Percentiles rank a stretch among this genome's conserved stretches.
Evolutionary conservation across 2,797 vertebrate species (phyloP).

Genomic region (Chrosomus eos): DNA sequence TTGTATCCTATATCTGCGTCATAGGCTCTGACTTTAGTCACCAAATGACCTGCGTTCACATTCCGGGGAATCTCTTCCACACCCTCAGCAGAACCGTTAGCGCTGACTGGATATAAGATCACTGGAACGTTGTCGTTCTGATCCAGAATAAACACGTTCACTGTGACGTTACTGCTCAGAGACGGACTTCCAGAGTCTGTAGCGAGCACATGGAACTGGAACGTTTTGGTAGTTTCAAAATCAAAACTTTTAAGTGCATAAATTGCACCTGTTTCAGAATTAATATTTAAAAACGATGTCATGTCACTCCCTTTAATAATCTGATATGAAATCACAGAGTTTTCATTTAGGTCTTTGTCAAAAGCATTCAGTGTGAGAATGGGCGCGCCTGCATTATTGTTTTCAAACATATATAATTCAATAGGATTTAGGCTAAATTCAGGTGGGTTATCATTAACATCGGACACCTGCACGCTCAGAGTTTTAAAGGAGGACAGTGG

Average conservation of each 20-base stretch:
- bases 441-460: slow-evolving; percentile 77
- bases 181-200: slow-evolving; percentile 50
- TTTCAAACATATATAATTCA: slow-evolving; percentile 74
- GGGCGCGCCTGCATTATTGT: slow-evolving; percentile 65
- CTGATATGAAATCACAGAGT: slow-evolving; percentile 60
- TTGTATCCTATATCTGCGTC: slow-evolving; percentile 73
- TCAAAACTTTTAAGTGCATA: slow-evolving; percentile 66
- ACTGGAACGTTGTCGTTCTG: slow-evolving; percentile 53
- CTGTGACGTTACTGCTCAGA: slow-evolving; percentile 54
- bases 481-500: slow-evolving; percentile 65
- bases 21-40: slow-evolving; percentile 66
- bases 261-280: slow-evolving; percentile 63
- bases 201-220: slow-evolving; percentile 60
- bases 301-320: slow-evolving; percentile 50
- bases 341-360: slow-evolving; percentile 64
- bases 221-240: slow-evolving; percentile 61
- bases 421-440: slow-evolving; percentile 67
- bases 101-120: slow-evolving; percentile 61
- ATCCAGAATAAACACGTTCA: slow-evolving; percentile 64
- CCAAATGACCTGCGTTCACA: slow-evolving; percentile 64
- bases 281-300: slow-evolving; percentile 63
- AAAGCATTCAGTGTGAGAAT: slow-evolving; percentile 67
- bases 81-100: slow-evolving; percentile 52
- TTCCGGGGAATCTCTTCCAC: slow-evolving; percentile 60
- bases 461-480: slow-evolving; percentile 70